A percentile compares a stretch with the other conserved stretches of the same genome.
phyloP scores from a whole-genome alignment of 1,140 invertebrate species.

The Drosophila fuyamai region DNA sequence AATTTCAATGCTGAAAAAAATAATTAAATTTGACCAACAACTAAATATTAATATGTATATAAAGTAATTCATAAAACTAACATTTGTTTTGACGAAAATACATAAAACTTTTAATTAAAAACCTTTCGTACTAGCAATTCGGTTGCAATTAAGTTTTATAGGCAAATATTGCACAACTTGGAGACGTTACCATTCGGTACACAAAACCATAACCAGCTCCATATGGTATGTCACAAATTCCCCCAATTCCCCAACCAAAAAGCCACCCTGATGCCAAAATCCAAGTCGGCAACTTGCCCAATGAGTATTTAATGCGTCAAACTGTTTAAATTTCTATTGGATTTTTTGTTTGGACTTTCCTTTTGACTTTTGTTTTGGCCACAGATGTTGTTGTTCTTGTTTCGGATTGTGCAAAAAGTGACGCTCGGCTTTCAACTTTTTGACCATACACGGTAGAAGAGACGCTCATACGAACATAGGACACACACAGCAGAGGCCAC shows the following conservation, averaged over 20 bases:
- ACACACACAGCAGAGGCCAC: background rate
- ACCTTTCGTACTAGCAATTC: background rate
- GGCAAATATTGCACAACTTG: conserved; percentile 8
- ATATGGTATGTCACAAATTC: conserved; percentile 20
- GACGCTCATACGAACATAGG: conserved; percentile 29
- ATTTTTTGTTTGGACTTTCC: conserved; percentile 69
- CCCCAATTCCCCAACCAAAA: background rate
- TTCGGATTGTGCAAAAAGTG: conserved; percentile 68
- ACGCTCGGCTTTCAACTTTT: conserved; percentile 78
- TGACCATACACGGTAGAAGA: conserved; percentile 55
- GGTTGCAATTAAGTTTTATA: conserved; percentile 5
- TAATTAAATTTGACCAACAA: no score
- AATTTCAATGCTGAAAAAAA: no score
- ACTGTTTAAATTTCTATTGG: conserved; percentile 83
- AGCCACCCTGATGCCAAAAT: conserved; percentile 22
- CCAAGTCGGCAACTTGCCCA: conserved; percentile 47
- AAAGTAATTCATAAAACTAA: background rate
- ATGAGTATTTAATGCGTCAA: conserved; percentile 82
- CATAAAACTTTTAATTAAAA: background rate
- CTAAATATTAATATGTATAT: background rate
- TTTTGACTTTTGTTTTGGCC: conserved; percentile 79
- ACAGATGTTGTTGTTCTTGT: conserved; percentile 54
- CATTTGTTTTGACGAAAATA: background rate
- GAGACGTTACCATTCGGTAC: background rate
- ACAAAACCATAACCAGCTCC: conserved; percentile 15